These are phyloP conservation scores for Amiota minor DNA, from an alignment of 2,888 invertebrate species.

Conservation along the genomic window DNA sequence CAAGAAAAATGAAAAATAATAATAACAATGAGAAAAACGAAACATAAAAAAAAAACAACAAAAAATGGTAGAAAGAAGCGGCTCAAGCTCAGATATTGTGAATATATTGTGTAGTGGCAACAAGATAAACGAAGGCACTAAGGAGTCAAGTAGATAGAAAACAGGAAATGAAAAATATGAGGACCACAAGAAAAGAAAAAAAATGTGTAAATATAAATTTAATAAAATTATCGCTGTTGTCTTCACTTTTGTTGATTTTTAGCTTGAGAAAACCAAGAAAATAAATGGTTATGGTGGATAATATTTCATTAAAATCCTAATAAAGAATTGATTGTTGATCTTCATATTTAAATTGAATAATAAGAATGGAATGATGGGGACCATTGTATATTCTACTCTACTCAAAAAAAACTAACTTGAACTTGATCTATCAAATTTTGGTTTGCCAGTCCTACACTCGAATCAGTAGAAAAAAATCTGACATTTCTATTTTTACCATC, in stretches of 20 bases:
- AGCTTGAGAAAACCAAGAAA: not conserved
- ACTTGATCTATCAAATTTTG: too few relatives aligned
- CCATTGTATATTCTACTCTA: too few relatives aligned
- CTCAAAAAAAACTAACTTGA: too few relatives aligned
- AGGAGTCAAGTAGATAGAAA: not conserved
- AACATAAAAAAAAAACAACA: not conserved
- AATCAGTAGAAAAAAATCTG: too few relatives aligned
- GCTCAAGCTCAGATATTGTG: not conserved
- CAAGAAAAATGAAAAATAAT: slow-evolving; percentile 22
- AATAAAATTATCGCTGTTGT: slow-evolving; percentile 29
- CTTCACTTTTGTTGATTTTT: slow-evolving; percentile 1
- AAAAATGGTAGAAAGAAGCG: slow-evolving; percentile 48
- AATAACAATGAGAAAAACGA: slow-evolving; percentile 48
- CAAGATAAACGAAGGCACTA: not conserved
- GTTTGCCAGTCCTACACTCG: too few relatives aligned
- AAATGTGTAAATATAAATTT: not conserved
- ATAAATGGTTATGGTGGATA: too few relatives aligned
- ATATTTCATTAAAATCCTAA: too few relatives aligned
- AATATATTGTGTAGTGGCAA: not conserved
- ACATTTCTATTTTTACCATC: too few relatives aligned
- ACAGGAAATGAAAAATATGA: not conserved
- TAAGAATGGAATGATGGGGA: too few relatives aligned
- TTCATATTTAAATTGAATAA: too few relatives aligned
- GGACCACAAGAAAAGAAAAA: too few relatives aligned
- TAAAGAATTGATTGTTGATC: too few relatives aligned